Base-by-base conservation (phyloP, 2,888 invertebrate genomes). In the Villa cingulata region DNA sequence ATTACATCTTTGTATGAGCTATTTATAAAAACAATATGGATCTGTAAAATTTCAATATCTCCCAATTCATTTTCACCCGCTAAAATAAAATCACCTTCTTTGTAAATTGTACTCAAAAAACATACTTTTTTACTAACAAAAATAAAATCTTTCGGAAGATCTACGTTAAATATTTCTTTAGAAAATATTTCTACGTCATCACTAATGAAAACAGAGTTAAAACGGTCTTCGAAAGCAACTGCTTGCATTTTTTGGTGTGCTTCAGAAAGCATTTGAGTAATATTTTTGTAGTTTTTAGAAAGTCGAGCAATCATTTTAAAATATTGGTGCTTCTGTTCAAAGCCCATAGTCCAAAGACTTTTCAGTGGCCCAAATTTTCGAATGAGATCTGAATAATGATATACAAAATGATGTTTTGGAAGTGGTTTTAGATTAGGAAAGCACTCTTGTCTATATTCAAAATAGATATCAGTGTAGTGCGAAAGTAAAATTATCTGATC, bases 321-420 rank as follows among this genome's bases (percentile, higher is more conserved):
- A 48, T 48, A 59, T 10, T 52, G 39, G 41, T 59, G 56, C 41
- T 59, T 58, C 32, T 54, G 55, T 50, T 59, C 57, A 48, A 59
- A 59, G 14, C 54, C 18, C 38, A 52, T 27, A 4, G 50, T 52
- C 46, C 50, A 52, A 2, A 52, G 14, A 17, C 43, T 12, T 42
- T 48, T 51, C 37, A 52, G 36, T 14, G 50, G 50, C 3, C 50
- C 50, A 18, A 50, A 43, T 40, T 51, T 34, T n/a, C 45, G 27
- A 18, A 50, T 51, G 10, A 52, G 38, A 36, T 46, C 42, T 16
- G 50, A 48, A 41, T 52, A 52, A 43, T 52, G 52, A 10, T 15
- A 32, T 7, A 52, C 19, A 32, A 43, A 23, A 23, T 23, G 23
- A 42, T 52, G 50, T 44, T 52, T 52, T 16, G 52, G 52, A 32